Conservation (phyloP, 2,797 vertebrate species). For the Danio albolineatus region DNA sequence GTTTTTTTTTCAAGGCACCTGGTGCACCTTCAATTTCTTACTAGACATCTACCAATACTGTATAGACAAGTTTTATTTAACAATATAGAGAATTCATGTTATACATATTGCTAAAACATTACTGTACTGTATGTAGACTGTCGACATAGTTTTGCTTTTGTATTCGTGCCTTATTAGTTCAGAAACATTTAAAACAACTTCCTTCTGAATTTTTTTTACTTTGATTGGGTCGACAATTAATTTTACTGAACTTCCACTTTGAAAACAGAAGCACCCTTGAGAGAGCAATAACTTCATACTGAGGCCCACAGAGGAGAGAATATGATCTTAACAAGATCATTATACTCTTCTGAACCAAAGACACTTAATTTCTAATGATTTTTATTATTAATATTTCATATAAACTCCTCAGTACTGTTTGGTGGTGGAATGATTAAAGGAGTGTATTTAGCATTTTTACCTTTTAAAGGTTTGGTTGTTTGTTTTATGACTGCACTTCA, state of each 20-base stretch:
- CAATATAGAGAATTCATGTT: not conserved
- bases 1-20: too few species aligned
- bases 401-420: conserved; percentile 56
- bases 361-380: conserved; percentile 59
- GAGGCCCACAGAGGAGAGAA: conserved; percentile 50
- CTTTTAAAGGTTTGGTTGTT: not conserved
- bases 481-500: not conserved
- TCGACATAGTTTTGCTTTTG: not conserved
- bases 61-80: too few species aligned
- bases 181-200: not conserved
- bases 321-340: conserved; percentile 61
- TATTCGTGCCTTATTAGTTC: not conserved
- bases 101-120: not conserved
- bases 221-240: not conserved
- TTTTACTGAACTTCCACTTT: conserved; percentile 19
- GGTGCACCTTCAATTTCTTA: too few species aligned
- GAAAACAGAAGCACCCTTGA: conserved; percentile 27
- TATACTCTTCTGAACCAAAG: conserved; percentile 54
- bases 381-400: conserved; percentile 68
- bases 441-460: not conserved
- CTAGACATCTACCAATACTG: too few species aligned
- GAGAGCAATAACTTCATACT: conserved; percentile 64
- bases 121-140: too few species aligned
- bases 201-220: not conserved
- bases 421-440: conserved; percentile 54